These are phyloP conservation scores for Poeciliopsis infans DNA, from an alignment of 2,797 vertebrate genomes.

Conservation along the genomic window DNA sequence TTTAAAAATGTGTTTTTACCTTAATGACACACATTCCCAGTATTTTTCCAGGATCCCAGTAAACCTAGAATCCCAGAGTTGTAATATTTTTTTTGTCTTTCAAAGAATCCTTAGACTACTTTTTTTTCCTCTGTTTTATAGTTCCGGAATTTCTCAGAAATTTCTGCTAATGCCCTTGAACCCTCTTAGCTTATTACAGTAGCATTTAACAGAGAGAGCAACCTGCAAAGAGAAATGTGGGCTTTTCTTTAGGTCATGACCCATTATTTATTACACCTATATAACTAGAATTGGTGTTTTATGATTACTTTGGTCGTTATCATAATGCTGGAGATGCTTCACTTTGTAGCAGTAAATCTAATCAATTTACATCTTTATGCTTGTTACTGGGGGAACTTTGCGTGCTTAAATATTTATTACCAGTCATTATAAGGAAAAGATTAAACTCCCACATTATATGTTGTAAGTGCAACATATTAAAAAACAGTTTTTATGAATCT, in stretches of 20 bases:
- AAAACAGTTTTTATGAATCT: background rate
- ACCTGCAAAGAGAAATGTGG: constrained; percentile 1
- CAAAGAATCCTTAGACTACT: background rate
- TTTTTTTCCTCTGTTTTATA: background rate
- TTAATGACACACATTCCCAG: background rate
- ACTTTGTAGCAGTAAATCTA: constrained; percentile 15
- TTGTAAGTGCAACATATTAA: background rate
- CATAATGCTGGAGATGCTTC: constrained; percentile 13
- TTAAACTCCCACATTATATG: background rate
- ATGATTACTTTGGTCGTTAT: constrained; percentile 20
- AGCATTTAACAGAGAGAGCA: constrained; percentile 7
- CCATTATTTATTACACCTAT: constrained; percentile 26
- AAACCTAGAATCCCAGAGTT: background rate
- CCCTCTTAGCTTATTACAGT: constrained; percentile 21
- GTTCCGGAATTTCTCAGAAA: constrained; percentile 28
- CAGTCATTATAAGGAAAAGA: constrained; percentile 6
- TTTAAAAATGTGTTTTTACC: background rate
- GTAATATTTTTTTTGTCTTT: background rate
- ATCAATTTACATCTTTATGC: constrained; percentile 11
- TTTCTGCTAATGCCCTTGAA: constrained; percentile 32
- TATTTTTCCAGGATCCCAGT: background rate
- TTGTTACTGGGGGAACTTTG: background rate
- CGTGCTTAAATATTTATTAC: constrained; percentile 6
- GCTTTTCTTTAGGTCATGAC: constrained; percentile 12
- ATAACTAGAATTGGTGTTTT: constrained; percentile 19